Base-by-base conservation (phyloP, 1,140 invertebrate species). In the Catajapyx aquilonaris region DNA sequence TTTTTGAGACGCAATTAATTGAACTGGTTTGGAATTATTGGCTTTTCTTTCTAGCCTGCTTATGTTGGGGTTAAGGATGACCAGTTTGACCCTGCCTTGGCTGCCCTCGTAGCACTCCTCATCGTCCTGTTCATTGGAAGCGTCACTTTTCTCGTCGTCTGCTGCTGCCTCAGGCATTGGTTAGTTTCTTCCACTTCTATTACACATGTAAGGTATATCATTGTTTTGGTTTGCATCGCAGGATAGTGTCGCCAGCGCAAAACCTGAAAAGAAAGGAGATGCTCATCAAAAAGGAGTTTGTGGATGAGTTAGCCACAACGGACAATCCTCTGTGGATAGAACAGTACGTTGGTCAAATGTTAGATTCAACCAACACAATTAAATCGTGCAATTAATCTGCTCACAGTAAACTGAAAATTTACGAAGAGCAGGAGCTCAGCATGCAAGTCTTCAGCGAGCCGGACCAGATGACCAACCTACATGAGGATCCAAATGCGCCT, bases 251-350 rank as follows among this genome's bases (percentile, higher is more conserved):
- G 38, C 74, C 75, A 38, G 64, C 64, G 43, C 65, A 70, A 46
- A 60, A 65, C 45, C 57, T 62, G 5, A 71, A 73, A 39, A 73
- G 73, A 40, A 80, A 79, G 38, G 78, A 83, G 48, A 75, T 76
- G 32, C 51, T 84, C n/a, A 81, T 81, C 15, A 74, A 80, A 37
- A 72, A 81, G 40, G 68, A 77, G 41, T 77, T 85, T 28, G 71
- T 84, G 19, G 78, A 85, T 48, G 79, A 85, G 48, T 55, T 84
- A 9, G 76, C 79, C 44, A 84, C 79, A 2, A 90, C 83, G 0
- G 85, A 90, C 56, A 90, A 90, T 66, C 85, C 85, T 0, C 58
- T 90, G 1, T 90, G 84, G 84, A 78, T 87, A 31, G 85, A 90
- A 62, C 83, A 85, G 74, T 79, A 53, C 65, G 72, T 62, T 35